Percentiles rank a stretch among this genome's conserved stretches.
These are phyloP conservation scores for Sinhomidia bicolor DNA, from an alignment of 2,888 invertebrate species.

Conservation along the genomic window DNA sequence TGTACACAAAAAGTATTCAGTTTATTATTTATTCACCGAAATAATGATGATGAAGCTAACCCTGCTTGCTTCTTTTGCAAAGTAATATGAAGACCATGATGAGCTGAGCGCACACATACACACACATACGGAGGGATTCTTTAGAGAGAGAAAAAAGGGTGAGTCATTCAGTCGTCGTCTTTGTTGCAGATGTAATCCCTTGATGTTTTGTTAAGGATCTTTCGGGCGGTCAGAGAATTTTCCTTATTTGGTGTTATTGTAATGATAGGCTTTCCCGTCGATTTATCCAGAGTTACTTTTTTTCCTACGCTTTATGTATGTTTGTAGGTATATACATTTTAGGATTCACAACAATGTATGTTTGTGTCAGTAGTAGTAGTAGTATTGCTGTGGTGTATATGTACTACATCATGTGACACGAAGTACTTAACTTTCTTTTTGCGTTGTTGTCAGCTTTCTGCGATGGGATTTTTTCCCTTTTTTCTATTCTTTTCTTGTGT, in stretches of 20 bases:
- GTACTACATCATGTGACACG: neutral
- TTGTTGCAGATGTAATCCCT: constrained; percentile 32
- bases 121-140: neutral
- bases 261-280: constrained; percentile 48
- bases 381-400: neutral
- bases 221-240: constrained; percentile 41
- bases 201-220: constrained; percentile 55
- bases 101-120: too few species aligned
- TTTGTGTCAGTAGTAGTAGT: neutral
- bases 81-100: neutral
- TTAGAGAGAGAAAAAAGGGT: neutral
- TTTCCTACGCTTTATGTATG: neutral
- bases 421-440: constrained; percentile 16
- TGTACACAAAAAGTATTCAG: too few species aligned
- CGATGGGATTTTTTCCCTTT: neutral
- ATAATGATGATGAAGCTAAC: neutral
- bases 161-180: constrained; percentile 1
- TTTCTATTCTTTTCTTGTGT: constrained; percentile 2
- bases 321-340: neutral
- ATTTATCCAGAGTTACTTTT: neutral
- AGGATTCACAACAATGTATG: neutral
- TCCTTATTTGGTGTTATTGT: constrained; percentile 18
- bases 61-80: neutral
- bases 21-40: neutral
- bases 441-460: neutral